Evolutionary conservation across 2,113 vertebrate genomes (phyloP), one percentile per base, ranked within the genome.

Genomic region (Python bivittatus): DNA sequence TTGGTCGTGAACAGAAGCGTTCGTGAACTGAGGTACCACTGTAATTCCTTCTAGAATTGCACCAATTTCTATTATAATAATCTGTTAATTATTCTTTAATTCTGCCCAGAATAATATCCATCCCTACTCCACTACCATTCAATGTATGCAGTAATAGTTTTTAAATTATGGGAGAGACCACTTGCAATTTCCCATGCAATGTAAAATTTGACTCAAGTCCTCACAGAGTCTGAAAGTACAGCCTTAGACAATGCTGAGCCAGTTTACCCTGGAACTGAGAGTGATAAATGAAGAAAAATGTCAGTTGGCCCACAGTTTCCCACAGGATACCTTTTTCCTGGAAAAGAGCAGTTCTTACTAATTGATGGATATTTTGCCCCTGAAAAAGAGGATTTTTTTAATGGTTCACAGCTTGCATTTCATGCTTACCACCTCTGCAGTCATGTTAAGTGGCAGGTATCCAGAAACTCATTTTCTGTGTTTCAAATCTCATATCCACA

Each of bases 401-500:
- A 79, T 42, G 33, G 3, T 60, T 87, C 84, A 88, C 92, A 93
- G 33, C 88, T 38, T 84, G 25, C 90, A 91, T 94, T 91, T 92
- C 42, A 90, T 23, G 52, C 52, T 92, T 23, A 23, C 2, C 91
- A 53, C 25, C 89, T 3, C 79, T 91, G 58, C 72, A 95, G 38
- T 84, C 91, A 12, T 11, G 11, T 88, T 79, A 89, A 95, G 29
- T 52, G 89, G 64, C 42, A 58, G 53, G 3, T 79, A 86, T 84
- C 90, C 68, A 91, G 85, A 64, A 90, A 56, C 56, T 94, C 84
- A 56, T 93, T 95, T 29, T 1, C 84, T 93, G 29, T 29, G 25
- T 87, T 83, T 57, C 44, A 94, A 86, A 6, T 54, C 92, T 93
- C 84, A 88, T 95, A 56, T 94, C 79, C 22, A 54, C 17, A 79